Evolutionary conservation across 2,113 vertebrate species (phyloP), one percentile per base, ranked within the genome.

Genomic region (Catharus minimus): DNA sequence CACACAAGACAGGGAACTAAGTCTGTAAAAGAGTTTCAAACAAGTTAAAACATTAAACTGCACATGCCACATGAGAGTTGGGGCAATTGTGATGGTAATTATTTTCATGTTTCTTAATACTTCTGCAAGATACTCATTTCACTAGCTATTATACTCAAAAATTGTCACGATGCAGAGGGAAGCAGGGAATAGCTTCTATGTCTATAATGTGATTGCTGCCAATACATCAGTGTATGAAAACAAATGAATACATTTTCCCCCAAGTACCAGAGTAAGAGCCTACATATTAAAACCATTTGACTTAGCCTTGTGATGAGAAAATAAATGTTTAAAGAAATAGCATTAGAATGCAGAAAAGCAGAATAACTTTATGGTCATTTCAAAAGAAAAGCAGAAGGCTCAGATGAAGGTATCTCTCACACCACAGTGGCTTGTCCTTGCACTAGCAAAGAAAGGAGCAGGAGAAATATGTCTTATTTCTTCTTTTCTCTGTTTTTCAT

Each of bases 41-140:
- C 38, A 69, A 92, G 61, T 62, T 69, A 78, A 82, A 67, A 30
- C 57, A 69, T 82, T 89, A 65, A 67, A 81, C 11, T 66, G 26
- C 64, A 72, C 26, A 39, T 60, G 67, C 61, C 68, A 58, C 90
- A 38, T 28, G 57, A 91, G 72, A 94, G 39, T n/a, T 55, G 74
- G 4, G 7, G 72, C 62, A 83, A 78, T 66, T 56, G 39, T 41
- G 11, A 55, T 78, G 41, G 55, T 77, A 91, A 82, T 77, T 87
- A 81, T 82, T 94, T 95, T 87, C 47, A 50, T 64, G 33, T 82
- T 83, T 94, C 46, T 55, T 92, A 62, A 76, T 87, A 88, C 65
- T 78, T 62, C 67, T 88, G 75, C 57, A 64, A 92, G 84, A 79
- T n/a, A 83, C 38, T 67, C 2, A 83, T 89, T 86, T 91, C 83